Conservation (phyloP, 1,140 invertebrate genomes). For the Musca domestica region DNA sequence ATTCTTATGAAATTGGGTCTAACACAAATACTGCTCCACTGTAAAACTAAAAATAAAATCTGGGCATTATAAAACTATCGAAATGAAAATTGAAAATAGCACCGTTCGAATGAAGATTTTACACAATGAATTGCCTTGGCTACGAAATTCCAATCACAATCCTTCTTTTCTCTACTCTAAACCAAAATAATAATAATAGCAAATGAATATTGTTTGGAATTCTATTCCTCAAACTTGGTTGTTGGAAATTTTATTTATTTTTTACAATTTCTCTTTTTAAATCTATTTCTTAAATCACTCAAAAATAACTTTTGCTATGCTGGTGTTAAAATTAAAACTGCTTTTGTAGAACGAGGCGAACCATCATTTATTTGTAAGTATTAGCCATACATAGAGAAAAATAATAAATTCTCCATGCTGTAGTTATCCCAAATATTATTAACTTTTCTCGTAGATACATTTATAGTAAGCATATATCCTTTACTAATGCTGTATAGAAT, state of each 20-base stretch:
- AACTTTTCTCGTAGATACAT: not conserved
- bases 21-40: too few relatives aligned
- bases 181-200: not conserved
- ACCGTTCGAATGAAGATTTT: not conserved
- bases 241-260: constrained; percentile 19
- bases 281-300: not conserved
- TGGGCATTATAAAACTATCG: too few relatives aligned
- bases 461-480: too few relatives aligned
- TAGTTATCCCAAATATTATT: not conserved
- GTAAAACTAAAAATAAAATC: too few relatives aligned
- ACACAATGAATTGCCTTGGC: not conserved
- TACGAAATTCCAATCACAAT: not conserved
- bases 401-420: not conserved
- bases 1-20: too few relatives aligned
- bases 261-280: constrained; percentile 9
- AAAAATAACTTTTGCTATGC: constrained; percentile 10
- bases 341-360: constrained; percentile 52
- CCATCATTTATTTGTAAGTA: constrained; percentile 52
- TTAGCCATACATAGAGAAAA: not conserved
- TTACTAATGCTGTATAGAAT: too few relatives aligned
- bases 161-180: too few relatives aligned
- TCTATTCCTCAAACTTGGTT: constrained; percentile 2
- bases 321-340: constrained; percentile 24
- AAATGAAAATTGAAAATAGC: too few relatives aligned
- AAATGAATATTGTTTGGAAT: not conserved